Percentiles rank a stretch among this genome's conserved stretches.
These are phyloP conservation scores for Odontamblyopus lacepedii DNA, from an alignment of 2,797 vertebrate genomes.

Conservation along the genomic window DNA sequence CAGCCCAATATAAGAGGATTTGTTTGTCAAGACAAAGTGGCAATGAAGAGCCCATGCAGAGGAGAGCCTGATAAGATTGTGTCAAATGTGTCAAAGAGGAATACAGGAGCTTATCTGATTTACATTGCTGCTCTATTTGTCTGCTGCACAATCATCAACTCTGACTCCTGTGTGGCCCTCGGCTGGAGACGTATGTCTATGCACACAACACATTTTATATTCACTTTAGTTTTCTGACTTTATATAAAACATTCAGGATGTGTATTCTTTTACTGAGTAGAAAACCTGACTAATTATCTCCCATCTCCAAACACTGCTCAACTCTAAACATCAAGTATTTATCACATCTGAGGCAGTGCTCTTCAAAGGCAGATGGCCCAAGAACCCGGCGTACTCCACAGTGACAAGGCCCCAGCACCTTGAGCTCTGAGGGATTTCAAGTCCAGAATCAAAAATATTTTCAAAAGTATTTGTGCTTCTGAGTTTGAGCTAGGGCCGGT, in stretches of 20 bases:
- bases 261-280: background rate
- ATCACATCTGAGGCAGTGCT: slow-evolving; percentile 36
- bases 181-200: background rate
- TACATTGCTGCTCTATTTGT: slow-evolving; percentile 32
- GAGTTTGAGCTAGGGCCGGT: slow-evolving; percentile 37
- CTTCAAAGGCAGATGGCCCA: slow-evolving; percentile 5
- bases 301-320: slow-evolving; percentile 14
- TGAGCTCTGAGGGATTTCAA: slow-evolving; percentile 30
- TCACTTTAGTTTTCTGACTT: background rate
- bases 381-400: slow-evolving; percentile 21
- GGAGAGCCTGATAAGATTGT: slow-evolving; percentile 48
- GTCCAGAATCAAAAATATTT: slow-evolving; percentile 29
- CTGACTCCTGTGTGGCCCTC: slow-evolving; percentile 18
- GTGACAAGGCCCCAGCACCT: slow-evolving; percentile 43
- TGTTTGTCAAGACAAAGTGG: slow-evolving; percentile 40
- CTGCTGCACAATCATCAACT: slow-evolving; percentile 25
- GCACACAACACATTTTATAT: background rate
- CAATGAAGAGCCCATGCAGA: slow-evolving; percentile 42
- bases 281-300: slow-evolving; percentile 29
- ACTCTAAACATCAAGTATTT: slow-evolving; percentile 53
- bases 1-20: slow-evolving; percentile 36
- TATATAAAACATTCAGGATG: slow-evolving; percentile 28
- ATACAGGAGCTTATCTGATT: slow-evolving; percentile 46
- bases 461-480: slow-evolving; percentile 22
- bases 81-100: slow-evolving; percentile 47